Evolutionary conservation across 2,888 invertebrate species (phyloP).

Genomic region (Brenthis hecate): DNA sequence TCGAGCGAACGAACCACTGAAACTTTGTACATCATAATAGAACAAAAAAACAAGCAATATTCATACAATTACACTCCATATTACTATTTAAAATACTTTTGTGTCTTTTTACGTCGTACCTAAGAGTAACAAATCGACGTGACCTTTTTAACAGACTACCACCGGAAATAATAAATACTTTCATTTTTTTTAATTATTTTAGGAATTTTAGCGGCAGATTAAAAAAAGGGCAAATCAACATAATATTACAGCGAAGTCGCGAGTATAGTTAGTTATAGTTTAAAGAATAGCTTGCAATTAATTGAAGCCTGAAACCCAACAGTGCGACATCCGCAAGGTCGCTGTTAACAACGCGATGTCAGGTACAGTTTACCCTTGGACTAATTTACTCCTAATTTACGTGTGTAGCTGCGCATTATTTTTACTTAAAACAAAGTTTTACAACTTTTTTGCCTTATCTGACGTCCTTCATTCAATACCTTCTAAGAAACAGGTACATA

Average conservation of each 20-base stretch:
- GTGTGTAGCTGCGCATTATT: neutral
- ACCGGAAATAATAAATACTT: too few species aligned
- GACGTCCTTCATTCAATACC: too few species aligned
- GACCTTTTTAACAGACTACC: too few species aligned
- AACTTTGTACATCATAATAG: conserved; percentile 1
- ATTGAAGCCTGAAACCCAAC: conserved; percentile 11
- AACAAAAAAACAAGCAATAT: neutral
- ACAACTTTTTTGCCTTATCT: too few species aligned
- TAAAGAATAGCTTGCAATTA: neutral
- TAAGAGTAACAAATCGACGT: too few species aligned
- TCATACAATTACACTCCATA: neutral
- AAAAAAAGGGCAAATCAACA: too few species aligned
- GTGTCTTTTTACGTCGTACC: too few species aligned
- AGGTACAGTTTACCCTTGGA: conserved; percentile 14
- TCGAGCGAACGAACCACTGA: conserved; percentile 17
- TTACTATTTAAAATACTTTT: too few species aligned
- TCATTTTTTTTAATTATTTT: neutral
- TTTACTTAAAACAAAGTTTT: too few species aligned
- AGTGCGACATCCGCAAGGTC: conserved; percentile 17
- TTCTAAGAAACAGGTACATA: too few species aligned
- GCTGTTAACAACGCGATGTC: neutral
- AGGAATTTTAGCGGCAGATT: too few species aligned
- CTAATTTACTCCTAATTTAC: conserved; percentile 9
- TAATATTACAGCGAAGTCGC: neutral
- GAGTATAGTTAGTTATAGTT: neutral